Evolutionary conservation across 2,888 invertebrate genomes (phyloP), one percentile per base, ranked within the genome.

Genomic region (Drosophila putrida): DNA sequence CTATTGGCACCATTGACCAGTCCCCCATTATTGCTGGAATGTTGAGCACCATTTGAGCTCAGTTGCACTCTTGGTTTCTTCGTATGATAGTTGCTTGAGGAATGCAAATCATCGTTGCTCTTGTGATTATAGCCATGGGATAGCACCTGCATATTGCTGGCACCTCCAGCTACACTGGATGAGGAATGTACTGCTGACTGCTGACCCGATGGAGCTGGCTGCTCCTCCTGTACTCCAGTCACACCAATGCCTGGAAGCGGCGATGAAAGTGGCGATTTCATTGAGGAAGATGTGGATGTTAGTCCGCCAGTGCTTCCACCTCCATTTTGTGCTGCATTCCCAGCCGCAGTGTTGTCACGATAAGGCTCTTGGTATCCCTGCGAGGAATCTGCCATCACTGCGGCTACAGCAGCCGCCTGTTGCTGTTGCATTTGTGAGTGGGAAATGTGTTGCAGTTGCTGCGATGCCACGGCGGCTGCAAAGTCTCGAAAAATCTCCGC

Each of bases 211-310:
- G 67, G 11, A 38, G 58, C 63, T 11, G 51, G 43, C 41, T 69
- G 80, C 8, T 71, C 81, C 10, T 75, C 74, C 6, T 64, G 53
- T 2, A 13, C 41, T 4, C 66, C 64, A 4, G 69, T 55, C 11
- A 72, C 66, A 10, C 70, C 74, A 51, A 86, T 73, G 15, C 73
- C 87, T 6, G 84, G 75, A 39, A 91, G 64, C 4, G 92, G 92
- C 3, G 92, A 91, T 2, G 92, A 91, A 25, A 91, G 64, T 6
- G 91, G 91, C 0, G 92, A 92, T 67, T 91, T 92, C 82, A 92
- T 88, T n/a, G 92, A 92, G 13, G 92, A 92, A 4, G 92, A 92
- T 27, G 92, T 91, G 4, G 92, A 92, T 27, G 92, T 88, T 6
- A 91, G 66, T 28, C 84, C 84, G n/a, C 88, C 78, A 8, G 71